phyloP scores from a whole-genome alignment of 2,113 vertebrate species.

The Sciurus niger region DNA sequence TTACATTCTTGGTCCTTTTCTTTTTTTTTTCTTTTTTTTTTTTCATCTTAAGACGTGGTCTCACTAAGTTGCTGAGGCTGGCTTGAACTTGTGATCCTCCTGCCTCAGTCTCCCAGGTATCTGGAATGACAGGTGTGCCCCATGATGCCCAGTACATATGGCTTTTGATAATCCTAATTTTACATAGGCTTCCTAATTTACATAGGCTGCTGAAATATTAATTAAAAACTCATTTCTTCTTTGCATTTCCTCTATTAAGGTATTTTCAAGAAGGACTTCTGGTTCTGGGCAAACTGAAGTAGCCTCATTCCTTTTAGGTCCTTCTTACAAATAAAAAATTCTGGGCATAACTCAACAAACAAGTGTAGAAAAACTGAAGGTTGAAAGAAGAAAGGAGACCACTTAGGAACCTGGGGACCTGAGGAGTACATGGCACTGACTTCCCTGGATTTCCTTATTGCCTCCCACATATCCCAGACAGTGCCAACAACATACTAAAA shows the following conservation, averaged over 20 bases:
- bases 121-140: too few species aligned
- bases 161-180: conserved; percentile 12
- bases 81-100: too few species aligned
- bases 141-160: not conserved
- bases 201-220: not conserved
- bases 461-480: not conserved
- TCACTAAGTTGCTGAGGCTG: too few species aligned
- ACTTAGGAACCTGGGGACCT: too few species aligned
- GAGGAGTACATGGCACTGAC: not conserved
- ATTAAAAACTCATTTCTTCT: not conserved
- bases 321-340: not conserved
- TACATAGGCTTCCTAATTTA: conserved; percentile 22
- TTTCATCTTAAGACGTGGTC: too few species aligned
- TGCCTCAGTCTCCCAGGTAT: too few species aligned
- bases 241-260: not conserved
- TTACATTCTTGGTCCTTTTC: too few species aligned
- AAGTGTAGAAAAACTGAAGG: not conserved
- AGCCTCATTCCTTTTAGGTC: not conserved
- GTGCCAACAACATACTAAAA: not conserved
- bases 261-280: not conserved
- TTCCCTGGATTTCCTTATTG: not conserved
- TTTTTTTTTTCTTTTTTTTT: too few species aligned
- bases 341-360: not conserved
- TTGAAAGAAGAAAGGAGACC: not conserved
- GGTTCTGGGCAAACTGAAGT: not conserved